These are phyloP conservation scores for Monomorium pharaonis DNA, from an alignment of 1,140 invertebrate genomes.

Conservation along the genomic window DNA sequence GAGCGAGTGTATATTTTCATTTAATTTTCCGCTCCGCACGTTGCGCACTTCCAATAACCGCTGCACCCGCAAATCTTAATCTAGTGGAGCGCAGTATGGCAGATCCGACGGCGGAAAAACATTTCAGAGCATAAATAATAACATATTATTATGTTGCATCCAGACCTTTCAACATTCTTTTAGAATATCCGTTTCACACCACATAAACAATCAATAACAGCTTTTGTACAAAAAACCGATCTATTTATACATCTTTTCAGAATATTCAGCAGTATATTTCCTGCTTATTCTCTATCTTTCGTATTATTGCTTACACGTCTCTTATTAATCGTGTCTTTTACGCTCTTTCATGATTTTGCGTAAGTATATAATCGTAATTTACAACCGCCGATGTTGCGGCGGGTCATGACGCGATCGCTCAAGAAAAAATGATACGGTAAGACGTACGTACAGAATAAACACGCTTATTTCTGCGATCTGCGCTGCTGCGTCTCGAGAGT, in stretches of 20 bases:
- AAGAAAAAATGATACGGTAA: constrained; percentile 25
- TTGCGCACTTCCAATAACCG: constrained; percentile 44
- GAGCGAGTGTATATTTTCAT: constrained; percentile 37
- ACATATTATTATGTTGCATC: neutral
- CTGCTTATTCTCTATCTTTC: constrained; percentile 8
- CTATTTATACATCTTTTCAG: neutral
- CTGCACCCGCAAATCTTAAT: constrained; percentile 27
- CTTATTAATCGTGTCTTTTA: neutral
- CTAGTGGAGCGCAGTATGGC: constrained; percentile 36
- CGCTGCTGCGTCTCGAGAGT: constrained; percentile 39
- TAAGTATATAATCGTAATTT: constrained; percentile 4
- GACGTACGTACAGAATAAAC: neutral
- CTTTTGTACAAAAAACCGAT: constrained; percentile 4
- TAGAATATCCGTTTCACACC: neutral
- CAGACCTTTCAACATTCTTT: neutral
- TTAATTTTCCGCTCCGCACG: constrained; percentile 62
- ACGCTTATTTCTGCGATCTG: constrained; percentile 53
- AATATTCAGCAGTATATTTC: constrained; percentile 23
- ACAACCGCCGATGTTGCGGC: constrained; percentile 3
- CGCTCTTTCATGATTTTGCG: neutral
- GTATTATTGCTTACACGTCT: constrained; percentile 9
- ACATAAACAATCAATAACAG: neutral
- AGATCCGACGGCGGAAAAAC: constrained; percentile 13
- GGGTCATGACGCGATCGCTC: neutral
- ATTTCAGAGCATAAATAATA: neutral